Conservation (phyloP, 2,888 invertebrate species). For the Cylindroiulus punctatus region DNA sequence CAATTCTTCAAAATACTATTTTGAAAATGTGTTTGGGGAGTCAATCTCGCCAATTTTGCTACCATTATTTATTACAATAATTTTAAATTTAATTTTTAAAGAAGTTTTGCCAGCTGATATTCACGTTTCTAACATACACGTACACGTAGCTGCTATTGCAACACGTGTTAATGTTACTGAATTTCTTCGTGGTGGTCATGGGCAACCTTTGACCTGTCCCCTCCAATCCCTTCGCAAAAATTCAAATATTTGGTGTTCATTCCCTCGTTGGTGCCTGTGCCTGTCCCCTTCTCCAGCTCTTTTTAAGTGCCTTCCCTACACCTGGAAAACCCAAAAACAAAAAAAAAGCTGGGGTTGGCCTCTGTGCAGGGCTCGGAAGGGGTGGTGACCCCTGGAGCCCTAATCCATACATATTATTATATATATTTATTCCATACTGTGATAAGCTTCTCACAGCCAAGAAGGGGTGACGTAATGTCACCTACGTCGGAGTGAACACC, state of each 20-base stretch:
- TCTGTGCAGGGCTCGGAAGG: constrained; percentile 4
- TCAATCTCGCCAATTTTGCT: too few species aligned
- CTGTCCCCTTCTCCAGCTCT: constrained; percentile 36
- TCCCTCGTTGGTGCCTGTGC: constrained; percentile 18
- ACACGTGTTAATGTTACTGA: too few species aligned
- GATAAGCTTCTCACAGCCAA: constrained; percentile 37
- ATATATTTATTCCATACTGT: constrained; percentile 40
- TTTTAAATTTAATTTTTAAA: too few species aligned
- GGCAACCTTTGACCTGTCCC: too few species aligned
- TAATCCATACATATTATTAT: constrained; percentile 37
- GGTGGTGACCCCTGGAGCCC: neutral
- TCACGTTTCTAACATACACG: too few species aligned
- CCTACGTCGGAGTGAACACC: neutral
- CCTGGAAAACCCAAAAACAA: constrained; percentile 38
- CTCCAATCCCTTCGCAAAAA: neutral
- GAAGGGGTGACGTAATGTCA: constrained; percentile 10
- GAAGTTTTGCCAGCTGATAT: too few species aligned
- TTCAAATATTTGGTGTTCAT: neutral
- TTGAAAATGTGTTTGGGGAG: too few species aligned
- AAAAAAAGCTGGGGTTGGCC: constrained; percentile 32
- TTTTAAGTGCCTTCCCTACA: constrained; percentile 38
- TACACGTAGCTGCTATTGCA: too few species aligned
- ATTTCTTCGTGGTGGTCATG: too few species aligned
- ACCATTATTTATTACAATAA: too few species aligned
- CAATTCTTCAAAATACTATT: too few species aligned